Evolutionary conservation across 2,888 invertebrate species (phyloP).

Genomic region (Lathronympha strigana): DNA sequence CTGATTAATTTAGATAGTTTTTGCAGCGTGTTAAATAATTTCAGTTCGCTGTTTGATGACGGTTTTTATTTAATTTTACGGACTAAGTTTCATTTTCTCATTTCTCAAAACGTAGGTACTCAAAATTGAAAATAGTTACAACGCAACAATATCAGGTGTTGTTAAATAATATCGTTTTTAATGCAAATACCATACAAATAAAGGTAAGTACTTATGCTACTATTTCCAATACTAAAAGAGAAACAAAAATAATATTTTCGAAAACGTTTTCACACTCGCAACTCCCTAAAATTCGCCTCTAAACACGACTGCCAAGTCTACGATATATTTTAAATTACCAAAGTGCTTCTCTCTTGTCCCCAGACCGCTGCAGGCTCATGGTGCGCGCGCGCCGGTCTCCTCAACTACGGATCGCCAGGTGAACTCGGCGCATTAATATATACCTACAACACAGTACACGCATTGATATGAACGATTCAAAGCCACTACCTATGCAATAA

Average conservation of each 20-base stretch:
- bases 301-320: not conserved
- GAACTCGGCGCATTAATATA: constrained; percentile 65
- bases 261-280: no score
- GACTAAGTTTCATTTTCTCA: no score
- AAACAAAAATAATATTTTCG: no score
- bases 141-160: no score
- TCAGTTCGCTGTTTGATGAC: constrained; percentile 10
- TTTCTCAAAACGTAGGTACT: no score
- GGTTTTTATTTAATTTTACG: not conserved
- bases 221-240: no score
- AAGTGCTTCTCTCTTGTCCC: constrained; percentile 46
- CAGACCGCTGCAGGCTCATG: constrained; percentile 76
- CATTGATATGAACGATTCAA: not conserved
- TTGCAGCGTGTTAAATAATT: constrained; percentile 8
- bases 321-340: constrained; percentile 11
- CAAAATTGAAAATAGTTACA: no score
- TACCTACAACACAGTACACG: constrained; percentile 11
- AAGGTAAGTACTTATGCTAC: no score
- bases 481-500: no score
- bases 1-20: constrained; percentile 33
- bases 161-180: no score
- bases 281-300: no score
- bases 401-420: constrained; percentile 87
- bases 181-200: no score
- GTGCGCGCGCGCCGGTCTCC: constrained; percentile 86